A percentile compares a stretch with the other conserved stretches of the same genome.
Conservation (phyloP, 2,888 invertebrate species). For the Urechis unicinctus region DNA sequence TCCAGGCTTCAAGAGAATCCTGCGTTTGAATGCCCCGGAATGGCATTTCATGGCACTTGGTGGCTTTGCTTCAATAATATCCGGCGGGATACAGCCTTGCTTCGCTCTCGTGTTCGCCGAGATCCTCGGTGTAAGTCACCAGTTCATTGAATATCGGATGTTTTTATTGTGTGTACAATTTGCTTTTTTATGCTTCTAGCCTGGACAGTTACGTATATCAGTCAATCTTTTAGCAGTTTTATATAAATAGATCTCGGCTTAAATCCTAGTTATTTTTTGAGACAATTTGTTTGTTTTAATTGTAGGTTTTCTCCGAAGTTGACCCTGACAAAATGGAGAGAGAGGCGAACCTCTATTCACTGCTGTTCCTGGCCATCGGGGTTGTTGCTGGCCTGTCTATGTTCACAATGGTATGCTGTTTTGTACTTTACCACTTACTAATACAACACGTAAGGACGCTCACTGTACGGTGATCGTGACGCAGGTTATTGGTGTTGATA, state of each 20-base stretch:
- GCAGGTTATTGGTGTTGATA: too few species aligned
- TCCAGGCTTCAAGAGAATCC: conserved; percentile 41
- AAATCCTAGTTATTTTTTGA: too few species aligned
- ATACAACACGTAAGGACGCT: too few species aligned
- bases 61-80: conserved; percentile 32
- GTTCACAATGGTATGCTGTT: conserved; percentile 24
- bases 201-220: too few species aligned
- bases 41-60: conserved; percentile 31
- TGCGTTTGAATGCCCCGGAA: conserved; percentile 37
- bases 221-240: too few species aligned
- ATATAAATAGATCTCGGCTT: too few species aligned
- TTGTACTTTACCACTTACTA: too few species aligned
- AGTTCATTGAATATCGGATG: neutral
- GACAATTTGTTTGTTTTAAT: too few species aligned
- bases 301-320: conserved; percentile 13
- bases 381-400: conserved; percentile 14
- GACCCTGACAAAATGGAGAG: conserved; percentile 9
- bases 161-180: too few species aligned
- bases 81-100: conserved; percentile 45
- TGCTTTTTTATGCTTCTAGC: too few species aligned
- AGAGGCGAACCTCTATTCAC: conserved; percentile 14
- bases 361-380: conserved; percentile 20
- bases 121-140: conserved; percentile 20
- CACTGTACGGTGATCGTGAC: too few species aligned
- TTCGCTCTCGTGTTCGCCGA: conserved; percentile 47